These are phyloP conservation scores for Nothobranchius furzeri DNA, from an alignment of 2,113 vertebrate genomes.

Conservation along the genomic window DNA sequence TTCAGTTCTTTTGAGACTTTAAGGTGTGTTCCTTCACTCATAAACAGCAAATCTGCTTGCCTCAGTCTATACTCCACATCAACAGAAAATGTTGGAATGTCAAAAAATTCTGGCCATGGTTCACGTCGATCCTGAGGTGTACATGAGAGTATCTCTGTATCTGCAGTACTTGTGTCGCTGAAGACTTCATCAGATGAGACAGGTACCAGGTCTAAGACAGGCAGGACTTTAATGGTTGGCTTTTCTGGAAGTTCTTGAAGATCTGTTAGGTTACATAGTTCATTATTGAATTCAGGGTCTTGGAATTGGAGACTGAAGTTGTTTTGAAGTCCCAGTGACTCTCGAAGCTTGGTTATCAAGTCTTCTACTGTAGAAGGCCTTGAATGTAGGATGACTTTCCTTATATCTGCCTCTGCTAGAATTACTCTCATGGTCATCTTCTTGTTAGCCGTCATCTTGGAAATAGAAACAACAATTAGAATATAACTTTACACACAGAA, in stretches of 20 bases:
- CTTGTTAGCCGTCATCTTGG: conserved; percentile 22
- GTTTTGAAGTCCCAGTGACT: conserved; percentile 1
- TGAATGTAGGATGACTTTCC: conserved; percentile 15
- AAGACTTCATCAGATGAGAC: background rate
- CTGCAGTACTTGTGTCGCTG: conserved; percentile 11
- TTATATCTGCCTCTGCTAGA: conserved; percentile 31
- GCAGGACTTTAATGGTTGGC: conserved; percentile 14
- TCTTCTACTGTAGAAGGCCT: conserved; percentile 26
- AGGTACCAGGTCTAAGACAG: conserved; percentile 5
- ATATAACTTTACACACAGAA: background rate
- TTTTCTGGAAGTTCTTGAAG: conserved; percentile 15
- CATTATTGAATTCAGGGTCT: too few species aligned
- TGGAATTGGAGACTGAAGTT: background rate
- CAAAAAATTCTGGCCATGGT: background rate
- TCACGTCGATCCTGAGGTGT: conserved; percentile 12
- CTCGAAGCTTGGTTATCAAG: conserved; percentile 33
- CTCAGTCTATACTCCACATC: conserved; percentile 16
- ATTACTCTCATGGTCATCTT: conserved; percentile 39
- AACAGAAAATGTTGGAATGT: conserved; percentile 4
- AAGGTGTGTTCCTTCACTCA: background rate
- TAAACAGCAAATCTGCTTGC: conserved; percentile 1
- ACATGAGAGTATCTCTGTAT: conserved; percentile 7
- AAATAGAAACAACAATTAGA: background rate
- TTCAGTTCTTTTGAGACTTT: too few species aligned
- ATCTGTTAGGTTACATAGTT: conserved; percentile 12